A percentile compares a stretch with the other conserved stretches of the same genome.
These are phyloP conservation scores for Chrysolophus pictus DNA, from an alignment of 2,797 vertebrate genomes.

Conservation along the genomic window DNA sequence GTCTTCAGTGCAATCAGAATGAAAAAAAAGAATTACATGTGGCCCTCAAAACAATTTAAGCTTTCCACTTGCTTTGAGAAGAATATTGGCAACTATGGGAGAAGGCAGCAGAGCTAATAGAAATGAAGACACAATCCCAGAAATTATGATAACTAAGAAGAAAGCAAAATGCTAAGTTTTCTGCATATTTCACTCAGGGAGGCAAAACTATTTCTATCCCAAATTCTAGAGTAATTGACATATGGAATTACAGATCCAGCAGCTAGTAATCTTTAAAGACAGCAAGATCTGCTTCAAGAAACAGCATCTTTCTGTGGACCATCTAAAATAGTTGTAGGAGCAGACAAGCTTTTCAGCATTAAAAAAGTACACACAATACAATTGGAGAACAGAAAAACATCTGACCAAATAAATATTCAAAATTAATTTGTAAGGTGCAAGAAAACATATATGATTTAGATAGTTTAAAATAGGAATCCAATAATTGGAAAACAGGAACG, in stretches of 20 bases:
- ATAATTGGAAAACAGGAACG: neutral
- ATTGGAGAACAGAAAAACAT: neutral
- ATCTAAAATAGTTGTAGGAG: neutral
- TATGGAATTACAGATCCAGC: neutral
- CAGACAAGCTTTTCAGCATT: neutral
- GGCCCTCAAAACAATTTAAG: neutral
- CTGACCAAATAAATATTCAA: neutral
- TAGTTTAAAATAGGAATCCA: neutral
- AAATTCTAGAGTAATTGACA: neutral
- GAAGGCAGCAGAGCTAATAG: neutral
- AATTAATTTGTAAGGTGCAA: neutral
- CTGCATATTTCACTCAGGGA: neutral
- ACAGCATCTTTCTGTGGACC: neutral
- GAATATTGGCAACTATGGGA: neutral
- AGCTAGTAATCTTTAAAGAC: neutral
- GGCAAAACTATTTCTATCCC: neutral
- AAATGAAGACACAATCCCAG: neutral
- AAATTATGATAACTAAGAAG: neutral
- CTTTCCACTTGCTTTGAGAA: neutral
- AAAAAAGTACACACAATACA: neutral
- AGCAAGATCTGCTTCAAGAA: neutral
- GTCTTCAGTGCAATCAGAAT: neutral
- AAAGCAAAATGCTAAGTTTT: neutral
- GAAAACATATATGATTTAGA: no score
- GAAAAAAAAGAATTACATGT: neutral